Percentiles rank a stretch among this genome's conserved stretches.
These are phyloP conservation scores for Heloderma charlesbogerti DNA, from an alignment of 2,113 vertebrate genomes.

Conservation along the genomic window DNA sequence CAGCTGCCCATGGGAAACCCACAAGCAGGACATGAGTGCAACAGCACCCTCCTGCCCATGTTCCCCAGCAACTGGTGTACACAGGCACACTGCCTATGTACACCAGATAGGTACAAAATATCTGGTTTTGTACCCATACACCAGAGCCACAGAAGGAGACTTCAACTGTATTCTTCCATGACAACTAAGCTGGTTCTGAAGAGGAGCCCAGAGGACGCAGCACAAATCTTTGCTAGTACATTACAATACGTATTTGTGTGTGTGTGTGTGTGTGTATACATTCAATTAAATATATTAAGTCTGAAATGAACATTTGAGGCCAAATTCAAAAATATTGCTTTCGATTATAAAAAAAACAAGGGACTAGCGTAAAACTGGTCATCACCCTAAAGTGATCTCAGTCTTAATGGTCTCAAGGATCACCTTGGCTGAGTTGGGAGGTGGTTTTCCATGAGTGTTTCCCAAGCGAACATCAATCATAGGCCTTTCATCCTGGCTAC, in stretches of 20 bases:
- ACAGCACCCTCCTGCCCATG: too few relatives aligned
- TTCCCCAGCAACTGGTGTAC: too few relatives aligned
- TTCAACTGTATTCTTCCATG: background rate
- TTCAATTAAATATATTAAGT: background rate
- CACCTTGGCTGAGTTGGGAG: background rate
- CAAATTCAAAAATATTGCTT: background rate
- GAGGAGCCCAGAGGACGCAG: background rate
- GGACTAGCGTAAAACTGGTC: background rate
- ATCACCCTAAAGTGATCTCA: background rate
- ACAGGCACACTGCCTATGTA: too few relatives aligned
- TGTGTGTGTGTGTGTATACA: background rate
- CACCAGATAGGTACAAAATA: too few relatives aligned
- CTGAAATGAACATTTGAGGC: background rate
- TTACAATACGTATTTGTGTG: background rate
- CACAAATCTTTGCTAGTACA: background rate
- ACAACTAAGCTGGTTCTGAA: background rate
- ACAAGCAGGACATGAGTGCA: too few relatives aligned
- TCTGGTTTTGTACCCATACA: background rate
- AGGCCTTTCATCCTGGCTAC: background rate
- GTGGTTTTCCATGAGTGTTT: background rate
- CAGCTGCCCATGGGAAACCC: too few relatives aligned
- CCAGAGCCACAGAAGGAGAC: background rate
- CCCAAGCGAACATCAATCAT: background rate
- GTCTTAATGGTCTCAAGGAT: background rate
- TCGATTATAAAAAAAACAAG: background rate